phyloP scores from a whole-genome alignment of 1,140 invertebrate species.

The Neotoxoptera formosana region DNA sequence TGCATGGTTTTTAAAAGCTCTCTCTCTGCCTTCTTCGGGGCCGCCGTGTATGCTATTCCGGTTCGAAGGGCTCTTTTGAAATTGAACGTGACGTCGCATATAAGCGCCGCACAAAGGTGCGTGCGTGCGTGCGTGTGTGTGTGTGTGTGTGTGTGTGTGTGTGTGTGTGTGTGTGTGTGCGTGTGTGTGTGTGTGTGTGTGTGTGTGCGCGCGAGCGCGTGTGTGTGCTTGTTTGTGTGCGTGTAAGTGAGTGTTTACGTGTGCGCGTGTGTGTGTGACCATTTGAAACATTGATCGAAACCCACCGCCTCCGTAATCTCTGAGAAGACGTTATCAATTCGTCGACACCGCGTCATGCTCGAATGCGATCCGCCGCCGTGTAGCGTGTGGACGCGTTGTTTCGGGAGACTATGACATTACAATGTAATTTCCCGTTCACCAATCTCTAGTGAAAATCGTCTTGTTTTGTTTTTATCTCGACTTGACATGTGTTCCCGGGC shows the following conservation, averaged over 20 bases:
- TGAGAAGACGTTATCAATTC: not conserved
- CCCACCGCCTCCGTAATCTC: not conserved
- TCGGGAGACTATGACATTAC: not conserved
- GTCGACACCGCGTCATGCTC: not conserved
- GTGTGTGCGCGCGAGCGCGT: not conserved
- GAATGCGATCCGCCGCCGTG: not conserved
- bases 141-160: not conserved
- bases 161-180: not conserved
- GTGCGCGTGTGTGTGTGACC: not conserved
- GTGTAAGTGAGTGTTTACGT: no score
- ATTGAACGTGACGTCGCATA: constrained; percentile 37
- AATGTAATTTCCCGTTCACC: not conserved
- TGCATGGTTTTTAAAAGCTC: constrained; percentile 46
- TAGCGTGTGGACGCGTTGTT: not conserved
- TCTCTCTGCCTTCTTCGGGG: not conserved
- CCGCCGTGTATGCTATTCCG: constrained; percentile 4
- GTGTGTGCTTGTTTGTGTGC: not conserved
- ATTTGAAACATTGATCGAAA: constrained; percentile 30
- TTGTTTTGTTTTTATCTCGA: not conserved
- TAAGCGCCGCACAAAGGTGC: not conserved
- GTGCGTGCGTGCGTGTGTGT: no score
- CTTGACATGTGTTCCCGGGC: not conserved
- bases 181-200: not conserved
- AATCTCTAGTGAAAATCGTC: not conserved
- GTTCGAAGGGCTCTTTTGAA: constrained; percentile 37